Evolutionary conservation across 2,113 vertebrate species (phyloP).

Genomic region (Choloepus hoffmanni): DNA sequence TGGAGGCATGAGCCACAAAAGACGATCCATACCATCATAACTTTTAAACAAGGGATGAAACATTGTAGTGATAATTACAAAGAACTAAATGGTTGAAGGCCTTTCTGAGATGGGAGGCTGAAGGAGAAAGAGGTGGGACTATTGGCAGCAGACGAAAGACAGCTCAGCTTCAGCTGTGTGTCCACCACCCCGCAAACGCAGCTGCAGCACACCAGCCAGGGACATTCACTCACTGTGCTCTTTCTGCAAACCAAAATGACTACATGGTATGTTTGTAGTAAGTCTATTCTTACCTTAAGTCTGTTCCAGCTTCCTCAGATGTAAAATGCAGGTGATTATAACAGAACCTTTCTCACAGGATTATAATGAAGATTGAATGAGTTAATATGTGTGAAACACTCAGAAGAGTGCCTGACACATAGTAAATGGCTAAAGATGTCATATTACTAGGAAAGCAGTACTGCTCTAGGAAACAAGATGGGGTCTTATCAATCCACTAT

Average conservation of each 20-base stretch:
- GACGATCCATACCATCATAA: neutral
- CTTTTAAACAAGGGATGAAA: neutral
- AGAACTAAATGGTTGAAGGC: neutral
- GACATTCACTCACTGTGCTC: neutral
- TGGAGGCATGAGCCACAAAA: neutral
- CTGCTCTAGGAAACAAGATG: neutral
- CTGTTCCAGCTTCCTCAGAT: neutral
- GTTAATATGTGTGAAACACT: neutral
- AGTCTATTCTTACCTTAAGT: too few species aligned
- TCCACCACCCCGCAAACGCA: neutral
- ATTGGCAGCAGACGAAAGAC: neutral
- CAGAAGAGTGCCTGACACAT: neutral
- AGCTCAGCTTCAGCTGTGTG: rapidly evolving
- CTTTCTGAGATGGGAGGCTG: neutral
- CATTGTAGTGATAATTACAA: neutral
- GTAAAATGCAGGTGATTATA: neutral
- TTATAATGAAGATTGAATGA: neutral
- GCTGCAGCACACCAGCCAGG: rapidly evolving
- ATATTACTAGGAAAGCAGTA: neutral
- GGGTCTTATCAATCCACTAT: neutral
- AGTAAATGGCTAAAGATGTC: neutral
- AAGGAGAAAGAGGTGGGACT: rapidly evolving
- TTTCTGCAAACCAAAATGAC: neutral
- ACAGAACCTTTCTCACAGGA: neutral
- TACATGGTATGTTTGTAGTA: neutral